Evolutionary conservation across 53 echinoderm and acorn worm species (phyloP), one percentile per base, ranked within the genome.

Genomic region (Crossaster papposus): DNA sequence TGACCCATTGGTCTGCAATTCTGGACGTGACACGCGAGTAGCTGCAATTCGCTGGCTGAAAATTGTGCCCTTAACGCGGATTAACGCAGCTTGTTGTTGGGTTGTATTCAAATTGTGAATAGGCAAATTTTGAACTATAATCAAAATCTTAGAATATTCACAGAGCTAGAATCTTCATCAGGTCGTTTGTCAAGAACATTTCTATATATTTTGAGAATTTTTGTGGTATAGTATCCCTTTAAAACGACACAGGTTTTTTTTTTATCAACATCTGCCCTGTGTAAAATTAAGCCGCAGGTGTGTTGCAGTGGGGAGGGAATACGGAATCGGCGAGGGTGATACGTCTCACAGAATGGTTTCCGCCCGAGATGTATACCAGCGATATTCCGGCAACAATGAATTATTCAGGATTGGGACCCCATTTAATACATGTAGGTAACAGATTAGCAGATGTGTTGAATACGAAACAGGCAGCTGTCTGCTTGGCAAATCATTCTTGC

Each of bases 311-410:
- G 58, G 75, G 74, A 17, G 14, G 74, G 36, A 74, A 80, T 54
- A 30, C 5, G 1, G 35, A 74, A 74, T 74, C 32, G 2, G 58
- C 17, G 2, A 11, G 58, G 35, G 1, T 3, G 2, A 15, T n/a
- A n/a, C 35, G 31, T 54, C 74, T 18, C 14, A 74, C 18, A 35
- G 74, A 28, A 10, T 74, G 13, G 18, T 44, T 54, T 0, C 54
- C 28, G 51, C 14, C 17, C 79, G 23, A 52, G 51, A 24, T 55
- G n/a, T n/a, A 17, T 10, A 30, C 1, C 12, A 29, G 55, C 7
- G 79, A 30, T 30, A 53, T 72, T 54, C 70, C 51, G 85, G 51
- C 29, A 65, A 85, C 85, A 85, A 71, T 85, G 85, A 83, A 51
- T 68, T 65, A 79, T 54, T 55, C 55, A 22, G 79, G 23, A 24